Conservation (phyloP, 2,888 invertebrate genomes). For the Cenopis cana region DNA sequence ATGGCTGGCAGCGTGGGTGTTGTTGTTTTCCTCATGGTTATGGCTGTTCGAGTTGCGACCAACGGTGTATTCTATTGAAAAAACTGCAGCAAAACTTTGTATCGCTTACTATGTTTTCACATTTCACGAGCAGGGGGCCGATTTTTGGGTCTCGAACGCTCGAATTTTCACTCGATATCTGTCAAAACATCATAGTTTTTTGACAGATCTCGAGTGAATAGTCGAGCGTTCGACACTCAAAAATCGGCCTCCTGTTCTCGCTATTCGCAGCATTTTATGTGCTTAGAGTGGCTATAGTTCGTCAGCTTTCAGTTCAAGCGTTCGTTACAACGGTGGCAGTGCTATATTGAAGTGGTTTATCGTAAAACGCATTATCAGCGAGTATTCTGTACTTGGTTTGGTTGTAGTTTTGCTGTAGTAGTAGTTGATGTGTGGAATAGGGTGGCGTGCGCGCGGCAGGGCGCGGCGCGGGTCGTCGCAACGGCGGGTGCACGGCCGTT, state of each 20-base stretch:
- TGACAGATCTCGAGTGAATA: too few relatives aligned
- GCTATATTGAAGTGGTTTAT: background rate
- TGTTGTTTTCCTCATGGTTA: constrained; percentile 54
- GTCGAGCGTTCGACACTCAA: too few relatives aligned
- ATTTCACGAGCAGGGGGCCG: too few relatives aligned
- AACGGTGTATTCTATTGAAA: constrained; percentile 24
- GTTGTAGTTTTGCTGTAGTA: constrained; percentile 1
- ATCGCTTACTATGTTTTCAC: background rate
- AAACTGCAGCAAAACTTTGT: constrained; percentile 27
- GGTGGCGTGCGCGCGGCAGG: constrained; percentile 46
- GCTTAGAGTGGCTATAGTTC: background rate
- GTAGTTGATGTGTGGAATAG: constrained; percentile 13
- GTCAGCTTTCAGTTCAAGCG: background rate
- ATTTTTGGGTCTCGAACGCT: too few relatives aligned
- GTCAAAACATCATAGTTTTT: too few relatives aligned
- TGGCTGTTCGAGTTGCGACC: constrained; percentile 38
- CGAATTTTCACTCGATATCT: too few relatives aligned
- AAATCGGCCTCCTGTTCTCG: background rate
- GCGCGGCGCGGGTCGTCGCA: constrained; percentile 64
- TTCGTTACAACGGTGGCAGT: background rate
- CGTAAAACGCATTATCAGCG: background rate
- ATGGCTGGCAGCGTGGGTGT: constrained; percentile 50
- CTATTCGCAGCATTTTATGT: background rate
- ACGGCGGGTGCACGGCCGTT: constrained; percentile 83
- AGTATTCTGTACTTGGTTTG: background rate